Conservation (phyloP, 2,113 vertebrate species). For the Australoheros scitulus region DNA sequence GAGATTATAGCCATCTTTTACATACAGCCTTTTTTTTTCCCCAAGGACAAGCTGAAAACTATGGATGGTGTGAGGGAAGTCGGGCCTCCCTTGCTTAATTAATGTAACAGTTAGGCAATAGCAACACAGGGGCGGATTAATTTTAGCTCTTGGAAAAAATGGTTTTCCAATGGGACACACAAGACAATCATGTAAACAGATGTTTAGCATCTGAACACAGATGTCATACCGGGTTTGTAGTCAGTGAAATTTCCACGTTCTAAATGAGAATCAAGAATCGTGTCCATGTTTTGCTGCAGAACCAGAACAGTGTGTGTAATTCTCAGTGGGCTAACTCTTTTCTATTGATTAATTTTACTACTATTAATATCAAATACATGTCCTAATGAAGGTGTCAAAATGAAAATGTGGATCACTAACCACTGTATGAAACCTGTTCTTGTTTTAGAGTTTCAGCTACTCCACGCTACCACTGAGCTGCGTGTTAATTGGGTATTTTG, state of each 20-base stretch:
- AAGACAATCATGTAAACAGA: background rate
- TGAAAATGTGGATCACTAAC: background rate
- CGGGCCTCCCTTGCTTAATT: background rate
- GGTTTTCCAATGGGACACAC: background rate
- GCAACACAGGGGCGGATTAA: background rate
- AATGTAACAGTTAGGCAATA: background rate
- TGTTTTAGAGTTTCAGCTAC: background rate
- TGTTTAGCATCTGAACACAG: background rate
- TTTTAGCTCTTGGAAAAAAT: background rate
- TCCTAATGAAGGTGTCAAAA: background rate
- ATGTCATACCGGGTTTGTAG: background rate
- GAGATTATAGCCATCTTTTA: too few species aligned
- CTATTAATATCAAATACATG: background rate
- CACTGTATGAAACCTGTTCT: background rate
- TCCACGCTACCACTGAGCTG: background rate
- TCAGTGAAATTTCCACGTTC: background rate
- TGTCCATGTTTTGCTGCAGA: background rate
- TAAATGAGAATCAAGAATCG: background rate
- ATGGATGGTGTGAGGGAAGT: too few species aligned
- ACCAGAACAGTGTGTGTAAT: background rate
- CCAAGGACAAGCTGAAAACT: background rate
- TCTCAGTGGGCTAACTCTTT: background rate
- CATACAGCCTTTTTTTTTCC: too few species aligned
- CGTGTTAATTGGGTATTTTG: background rate
- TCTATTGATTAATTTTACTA: background rate